phyloP scores from a whole-genome alignment of 2,888 invertebrate species.

The Hyles lineata region DNA sequence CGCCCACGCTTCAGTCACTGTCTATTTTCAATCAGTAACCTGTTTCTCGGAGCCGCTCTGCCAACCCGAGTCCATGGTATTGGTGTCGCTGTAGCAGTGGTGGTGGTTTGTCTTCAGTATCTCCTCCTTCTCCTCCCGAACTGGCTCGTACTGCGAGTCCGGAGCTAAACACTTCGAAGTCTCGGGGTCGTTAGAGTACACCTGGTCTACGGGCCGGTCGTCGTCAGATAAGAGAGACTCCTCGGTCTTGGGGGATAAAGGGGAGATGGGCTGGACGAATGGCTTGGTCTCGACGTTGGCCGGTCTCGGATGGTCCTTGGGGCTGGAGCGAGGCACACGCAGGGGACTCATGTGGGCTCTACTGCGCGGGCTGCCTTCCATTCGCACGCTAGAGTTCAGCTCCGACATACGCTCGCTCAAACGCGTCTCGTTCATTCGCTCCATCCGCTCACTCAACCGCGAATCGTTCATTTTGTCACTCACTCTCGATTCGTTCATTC shows the following conservation, averaged over 20 bases:
- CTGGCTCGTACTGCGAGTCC: conserved; percentile 76
- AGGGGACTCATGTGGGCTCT: conserved; percentile 68
- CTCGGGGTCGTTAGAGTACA: conserved; percentile 72
- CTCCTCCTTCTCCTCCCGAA: conserved; percentile 70
- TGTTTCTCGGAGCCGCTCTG: conserved; percentile 88
- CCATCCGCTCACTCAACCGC: conserved; percentile 40
- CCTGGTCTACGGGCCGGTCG: conserved; percentile 59
- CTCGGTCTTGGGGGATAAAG: conserved; percentile 75
- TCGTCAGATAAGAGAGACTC: conserved; percentile 75
- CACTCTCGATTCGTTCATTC: conserved; percentile 36
- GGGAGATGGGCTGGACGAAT: conserved; percentile 66
- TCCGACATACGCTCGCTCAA: conserved; percentile 52
- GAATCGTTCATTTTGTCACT: conserved; percentile 45
- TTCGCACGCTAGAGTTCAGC: conserved; percentile 69
- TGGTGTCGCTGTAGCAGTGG: conserved; percentile 84
- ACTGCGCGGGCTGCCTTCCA: conserved; percentile 73
- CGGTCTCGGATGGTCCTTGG: conserved; percentile 65
- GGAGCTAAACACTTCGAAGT: conserved; percentile 70
- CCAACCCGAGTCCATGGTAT: conserved; percentile 89
- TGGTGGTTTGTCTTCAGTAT: conserved; percentile 75
- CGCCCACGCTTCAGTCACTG: not conserved
- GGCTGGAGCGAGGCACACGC: conserved; percentile 64
- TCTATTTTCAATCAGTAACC: conserved; percentile 69
- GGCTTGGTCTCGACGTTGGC: conserved; percentile 63
- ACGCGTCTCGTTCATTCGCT: conserved; percentile 47